phyloP scores from a whole-genome alignment of 1,140 invertebrate species.

The Macrotrachela quadricornifera region DNA sequence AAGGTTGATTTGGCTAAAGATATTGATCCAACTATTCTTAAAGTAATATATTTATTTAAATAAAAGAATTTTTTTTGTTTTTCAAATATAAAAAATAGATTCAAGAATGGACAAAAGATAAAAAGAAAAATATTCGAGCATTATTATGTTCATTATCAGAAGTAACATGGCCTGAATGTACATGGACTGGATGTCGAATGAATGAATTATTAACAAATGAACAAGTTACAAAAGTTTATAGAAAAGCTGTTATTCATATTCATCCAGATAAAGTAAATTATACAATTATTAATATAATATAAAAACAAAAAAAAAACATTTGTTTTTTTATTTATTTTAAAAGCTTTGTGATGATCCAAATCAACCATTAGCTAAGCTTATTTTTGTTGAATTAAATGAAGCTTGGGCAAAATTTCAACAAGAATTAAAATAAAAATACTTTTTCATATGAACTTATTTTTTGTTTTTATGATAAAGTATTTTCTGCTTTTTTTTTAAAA shows the following conservation, averaged over 20 bases:
- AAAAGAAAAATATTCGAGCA: conserved; percentile 82
- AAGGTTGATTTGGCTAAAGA: too few relatives aligned
- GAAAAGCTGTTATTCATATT: conserved; percentile 78
- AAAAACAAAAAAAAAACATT: too few relatives aligned
- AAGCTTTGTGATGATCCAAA: conserved; percentile 28
- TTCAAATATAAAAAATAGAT: too few relatives aligned
- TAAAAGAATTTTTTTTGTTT: too few relatives aligned
- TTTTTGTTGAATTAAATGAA: conserved; percentile 96
- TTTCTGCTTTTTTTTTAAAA: too few relatives aligned
- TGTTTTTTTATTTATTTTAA: conserved; percentile 10
- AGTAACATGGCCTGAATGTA: conserved; percentile 65
- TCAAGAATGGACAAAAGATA: conserved; percentile 66
- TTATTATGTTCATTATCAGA: conserved; percentile 75
- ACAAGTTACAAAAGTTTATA: conserved; percentile 85
- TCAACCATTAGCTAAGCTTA: conserved; percentile 60
- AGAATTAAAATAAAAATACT: conserved; percentile 3
- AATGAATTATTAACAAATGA: conserved; percentile 62
- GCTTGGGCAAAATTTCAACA: conserved; percentile 94
- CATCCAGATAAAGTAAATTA: conserved; percentile 97
- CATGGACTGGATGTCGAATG: conserved; percentile 80
- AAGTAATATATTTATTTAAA: too few relatives aligned
- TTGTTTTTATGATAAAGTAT: too few relatives aligned
- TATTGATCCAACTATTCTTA: too few relatives aligned
- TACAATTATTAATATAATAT: too few relatives aligned
- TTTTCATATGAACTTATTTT: too few relatives aligned